A percentile compares a stretch with the other conserved stretches of the same genome.
phyloP scores from a whole-genome alignment of 2,113 vertebrate species.

The Corythaixoides concolor region DNA sequence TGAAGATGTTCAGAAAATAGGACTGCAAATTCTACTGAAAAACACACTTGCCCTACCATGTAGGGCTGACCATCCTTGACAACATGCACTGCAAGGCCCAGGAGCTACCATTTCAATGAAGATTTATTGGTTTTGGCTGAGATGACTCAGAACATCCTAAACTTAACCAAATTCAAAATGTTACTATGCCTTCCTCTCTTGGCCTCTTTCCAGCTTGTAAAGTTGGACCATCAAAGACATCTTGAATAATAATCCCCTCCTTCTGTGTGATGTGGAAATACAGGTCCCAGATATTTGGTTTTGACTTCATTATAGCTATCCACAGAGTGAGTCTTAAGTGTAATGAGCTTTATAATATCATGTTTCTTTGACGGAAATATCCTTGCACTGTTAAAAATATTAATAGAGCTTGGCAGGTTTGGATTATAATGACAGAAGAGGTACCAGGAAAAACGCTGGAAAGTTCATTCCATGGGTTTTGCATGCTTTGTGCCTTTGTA shows the following conservation, averaged over 20 bases:
- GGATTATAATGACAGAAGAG: not conserved
- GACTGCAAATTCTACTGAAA: not conserved
- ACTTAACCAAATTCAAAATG: not conserved
- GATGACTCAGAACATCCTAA: not conserved
- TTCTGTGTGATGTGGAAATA: not conserved
- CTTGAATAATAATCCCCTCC: not conserved
- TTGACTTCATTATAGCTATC: not conserved
- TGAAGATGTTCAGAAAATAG: not conserved
- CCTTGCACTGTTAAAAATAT: not conserved
- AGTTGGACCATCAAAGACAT: not conserved
- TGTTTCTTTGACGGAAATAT: not conserved
- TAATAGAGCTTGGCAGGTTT: not conserved
- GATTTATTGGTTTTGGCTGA: not conserved
- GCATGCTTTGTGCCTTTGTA: not conserved
- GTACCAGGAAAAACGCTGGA: not conserved
- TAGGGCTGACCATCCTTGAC: not conserved
- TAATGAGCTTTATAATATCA: not conserved
- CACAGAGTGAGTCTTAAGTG: not conserved
- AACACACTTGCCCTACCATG: rapidly evolving
- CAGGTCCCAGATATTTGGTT: not conserved
- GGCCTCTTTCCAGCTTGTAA: not conserved
- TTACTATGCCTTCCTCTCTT: not conserved
- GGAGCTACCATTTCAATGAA: not conserved
- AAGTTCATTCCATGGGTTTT: not conserved
- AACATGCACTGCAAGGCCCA: rapidly evolving